These are phyloP conservation scores for Drosophila aff. DNA, from an alignment of 1,140 invertebrate species.

Conservation along the genomic window DNA sequence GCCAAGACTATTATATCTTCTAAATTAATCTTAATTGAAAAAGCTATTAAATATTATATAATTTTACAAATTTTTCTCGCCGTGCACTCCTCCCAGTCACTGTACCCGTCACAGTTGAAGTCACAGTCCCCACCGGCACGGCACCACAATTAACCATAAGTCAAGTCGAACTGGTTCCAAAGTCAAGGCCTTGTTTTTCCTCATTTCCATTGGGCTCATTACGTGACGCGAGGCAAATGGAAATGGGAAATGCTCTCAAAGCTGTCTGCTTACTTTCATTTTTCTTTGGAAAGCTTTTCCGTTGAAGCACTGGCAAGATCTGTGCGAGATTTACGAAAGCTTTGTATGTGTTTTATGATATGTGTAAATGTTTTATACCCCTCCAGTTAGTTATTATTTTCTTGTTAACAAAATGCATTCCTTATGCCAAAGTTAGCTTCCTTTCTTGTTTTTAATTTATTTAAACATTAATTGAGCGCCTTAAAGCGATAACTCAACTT, in stretches of 20 bases:
- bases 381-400: too few relatives aligned
- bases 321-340: neutral
- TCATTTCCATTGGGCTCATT: slow-evolving; percentile 57
- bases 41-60: too few relatives aligned
- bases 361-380: too few relatives aligned
- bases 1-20: too few relatives aligned
- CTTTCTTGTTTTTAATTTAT: neutral
- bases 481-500: neutral
- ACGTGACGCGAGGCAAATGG: slow-evolving; percentile 34
- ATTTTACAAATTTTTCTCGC: neutral
- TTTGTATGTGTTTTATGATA: neutral
- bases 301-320: slow-evolving; percentile 1
- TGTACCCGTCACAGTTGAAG: slow-evolving; percentile 35
- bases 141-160: slow-evolving; percentile 16
- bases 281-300: slow-evolving; percentile 19
- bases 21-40: too few relatives aligned
- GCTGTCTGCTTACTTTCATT: slow-evolving; percentile 67
- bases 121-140: slow-evolving; percentile 9
- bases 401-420: too few relatives aligned
- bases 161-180: slow-evolving; percentile 54
- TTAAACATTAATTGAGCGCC: neutral
- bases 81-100: slow-evolving; percentile 20
- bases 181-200: slow-evolving; percentile 67
- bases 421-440: too few relatives aligned
- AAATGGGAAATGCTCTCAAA: slow-evolving; percentile 33